Base-by-base conservation (phyloP, 2,797 vertebrate genomes). In the Poecilia gillii region DNA sequence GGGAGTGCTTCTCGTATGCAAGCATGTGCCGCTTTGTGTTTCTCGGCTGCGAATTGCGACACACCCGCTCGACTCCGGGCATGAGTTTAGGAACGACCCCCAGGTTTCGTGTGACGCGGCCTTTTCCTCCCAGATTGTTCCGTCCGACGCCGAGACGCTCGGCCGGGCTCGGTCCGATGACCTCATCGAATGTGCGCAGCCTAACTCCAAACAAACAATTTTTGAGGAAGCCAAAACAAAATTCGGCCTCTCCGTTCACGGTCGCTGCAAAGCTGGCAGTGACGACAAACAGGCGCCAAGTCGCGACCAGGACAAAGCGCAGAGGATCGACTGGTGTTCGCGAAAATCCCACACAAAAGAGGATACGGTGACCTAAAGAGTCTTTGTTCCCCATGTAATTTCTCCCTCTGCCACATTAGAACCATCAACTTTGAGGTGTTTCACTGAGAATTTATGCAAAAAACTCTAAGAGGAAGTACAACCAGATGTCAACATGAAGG, bases 161-260 rank as follows among this genome's bases (percentile, higher is more conserved):
- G 86, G 88, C 86, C 87, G 18, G 82, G 84, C 85, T 80, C 66
- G 68, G 71, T 74, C 68, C 31, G 85, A 87, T 85, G 87, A 93
- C 88, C 90, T 93, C 87, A 91, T 82, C 81, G 18, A 82, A 39
- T 39, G 36, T 36, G 86, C 77, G 14, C 62, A 49, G 49, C 62
- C 72, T 8, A 84, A 89, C 83, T 91, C 87, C 89, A 92, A 93
- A 94, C 90, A 93, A 93, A 87, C 87, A 76, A 76, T 45, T 72
- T 66, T 7, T 3, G 70, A 74, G 55, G 53, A 90, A 90, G 88
- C 84, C 87, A 92, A 87, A 92, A 91, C 88, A 93, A 91, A 43
- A 85, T 81, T 62, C 46, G 3, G 66, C 75, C 64, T 73, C 49
- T 13, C 62, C 72, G 20, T 85, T 85, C 78, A 82, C 43, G 76